Base-by-base conservation (phyloP, 2,888 invertebrate species). In the Phalera bucephala region DNA sequence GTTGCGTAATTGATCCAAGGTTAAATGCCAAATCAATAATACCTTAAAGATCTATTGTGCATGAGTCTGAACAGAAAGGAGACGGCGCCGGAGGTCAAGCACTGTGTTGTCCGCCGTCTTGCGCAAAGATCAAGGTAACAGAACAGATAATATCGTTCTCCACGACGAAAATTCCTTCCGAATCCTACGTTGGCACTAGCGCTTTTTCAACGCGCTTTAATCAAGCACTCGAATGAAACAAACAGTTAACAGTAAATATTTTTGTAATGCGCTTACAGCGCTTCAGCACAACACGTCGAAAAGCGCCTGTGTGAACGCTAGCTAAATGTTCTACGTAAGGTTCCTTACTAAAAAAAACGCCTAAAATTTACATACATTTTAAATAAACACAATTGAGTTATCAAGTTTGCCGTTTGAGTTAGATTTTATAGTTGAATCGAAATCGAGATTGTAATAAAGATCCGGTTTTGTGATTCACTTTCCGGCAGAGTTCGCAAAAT, bases 111-210 rank as follows among this genome's bases (percentile, higher is more conserved):
- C 63, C 57, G 60, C 58, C 50, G 64, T 63, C 70, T 54, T 42
- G 45, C 46, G 42, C 46, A 80, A 80, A 84, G 80, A 79, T 83
- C 81, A 83, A 84, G 83, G 83, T 70, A 61, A 74, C 40, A 54
- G 46, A 52, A 50, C 52, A 65, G 64, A 75, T 71, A 68, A 49
- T 52, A 68, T 69, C 59, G 45, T 47, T 51, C 47, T 53, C 36
- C 32, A 45, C 52, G 39, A 41, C 39, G 42, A 36, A 41, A 47
- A n/a, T n/a, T n/a, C n/a, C n/a, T n/a, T n/a, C n/a, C n/a, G n/a
- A n/a, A n/a, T n/a, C n/a, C n/a, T n/a, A n/a, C n/a, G n/a, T n/a
- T n/a, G n/a, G n/a, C n/a, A n/a, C n/a, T n/a, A n/a, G n/a, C n/a
- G n/a, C n/a, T n/a, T n/a, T n/a, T n/a, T n/a, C n/a, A n/a, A n/a